phyloP scores from a whole-genome alignment of 2,113 vertebrate genomes.

The Regulus satrapa region DNA sequence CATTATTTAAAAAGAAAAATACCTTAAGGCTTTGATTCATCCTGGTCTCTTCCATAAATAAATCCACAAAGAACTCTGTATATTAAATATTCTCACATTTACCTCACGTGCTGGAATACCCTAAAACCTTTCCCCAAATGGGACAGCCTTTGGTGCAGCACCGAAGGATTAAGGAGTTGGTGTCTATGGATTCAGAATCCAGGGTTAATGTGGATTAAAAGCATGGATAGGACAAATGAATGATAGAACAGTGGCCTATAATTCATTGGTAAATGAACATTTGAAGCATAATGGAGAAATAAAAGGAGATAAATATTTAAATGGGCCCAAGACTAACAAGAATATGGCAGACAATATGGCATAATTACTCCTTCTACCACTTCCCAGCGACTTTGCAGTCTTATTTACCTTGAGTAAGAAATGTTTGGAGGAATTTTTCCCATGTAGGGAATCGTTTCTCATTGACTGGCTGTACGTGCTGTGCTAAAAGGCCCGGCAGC shows the following conservation, averaged over 20 bases:
- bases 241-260: neutral
- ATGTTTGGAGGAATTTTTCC: constrained; percentile 86
- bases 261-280: constrained; percentile 41
- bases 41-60: neutral
- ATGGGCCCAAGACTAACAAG: constrained; percentile 49
- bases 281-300: constrained; percentile 16
- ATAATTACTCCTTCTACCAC: constrained; percentile 52
- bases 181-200: neutral
- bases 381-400: constrained; percentile 70
- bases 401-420: constrained; percentile 91
- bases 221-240: neutral
- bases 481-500: constrained; percentile 85
- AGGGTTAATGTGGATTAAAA: neutral
- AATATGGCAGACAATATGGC: constrained; percentile 55
- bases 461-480: constrained; percentile 82
- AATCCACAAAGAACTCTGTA: neutral
- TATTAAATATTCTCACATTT: neutral
- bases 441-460: constrained; percentile 85
- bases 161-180: neutral
- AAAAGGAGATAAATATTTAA: constrained; percentile 42
- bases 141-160: neutral
- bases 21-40: neutral
- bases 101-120: neutral
- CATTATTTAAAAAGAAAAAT: neutral
- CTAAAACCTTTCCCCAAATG: neutral